Base-by-base conservation (phyloP, 2,113 vertebrate genomes). In the Plotosus lineatus region DNA sequence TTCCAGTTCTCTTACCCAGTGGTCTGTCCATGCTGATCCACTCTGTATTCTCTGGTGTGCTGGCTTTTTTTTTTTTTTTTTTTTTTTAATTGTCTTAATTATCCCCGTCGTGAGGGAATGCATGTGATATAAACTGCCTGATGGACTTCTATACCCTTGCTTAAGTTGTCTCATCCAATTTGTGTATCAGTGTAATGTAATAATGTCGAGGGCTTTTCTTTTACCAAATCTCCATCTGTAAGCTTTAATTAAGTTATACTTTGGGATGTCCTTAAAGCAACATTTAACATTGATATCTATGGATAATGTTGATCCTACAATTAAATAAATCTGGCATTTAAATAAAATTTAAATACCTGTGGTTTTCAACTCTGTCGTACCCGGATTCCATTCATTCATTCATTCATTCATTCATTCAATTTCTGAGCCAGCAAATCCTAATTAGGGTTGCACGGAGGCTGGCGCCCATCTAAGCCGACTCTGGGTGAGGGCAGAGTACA, bases 31-130 rank as follows among this genome's bases (percentile, higher is more conserved):
- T 78, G 44, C 2, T 73, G 78, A 77, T 66, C 79, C 63, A 17
- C 36, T 55, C 69, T 44, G 36, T 21, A 15, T 28, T 53, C 65
- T 36, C 42, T 12, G 50, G 28, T n/a, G 56, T 78, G 21, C 50
- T 55, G 75, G 77, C 46, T 50, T 68, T 28, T 61, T n/a, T n/a
- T n/a, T n/a, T n/a, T n/a, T n/a, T n/a, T n/a, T n/a, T n/a, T n/a
- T n/a, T n/a, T n/a, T 14, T 84, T 33, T 19, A 28, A 69, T 66
- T 46, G 23, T 38, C 55, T 74, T 83, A 58, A 79, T 83, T 75
- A 71, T 75, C 68, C 42, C 61, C 48, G 31, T 75, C 71, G 12
- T 36, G 17, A 42, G 69, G 50, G 56, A 53, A 63, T 1, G 36
- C 40, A 53, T 55, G 42, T 36, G 46, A 58, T 48, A 81, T 65